Evolutionary conservation across 2,113 vertebrate genomes (phyloP).

Genomic region (Rhynchomys soricoides): DNA sequence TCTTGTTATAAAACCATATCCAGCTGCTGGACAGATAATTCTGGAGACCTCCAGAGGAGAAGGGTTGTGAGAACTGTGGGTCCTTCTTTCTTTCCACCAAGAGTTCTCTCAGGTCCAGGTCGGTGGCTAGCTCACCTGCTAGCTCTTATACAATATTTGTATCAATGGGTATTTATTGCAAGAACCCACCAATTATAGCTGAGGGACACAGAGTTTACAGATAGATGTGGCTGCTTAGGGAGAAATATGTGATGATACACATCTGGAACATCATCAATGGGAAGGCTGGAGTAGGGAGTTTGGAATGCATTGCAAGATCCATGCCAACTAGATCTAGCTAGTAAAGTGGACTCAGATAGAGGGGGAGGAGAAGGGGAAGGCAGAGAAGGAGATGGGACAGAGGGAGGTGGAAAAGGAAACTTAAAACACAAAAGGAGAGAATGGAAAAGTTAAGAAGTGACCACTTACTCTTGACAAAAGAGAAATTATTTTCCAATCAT

Average conservation of each 20-base stretch:
- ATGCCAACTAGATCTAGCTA: background rate
- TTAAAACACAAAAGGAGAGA: conserved; percentile 15
- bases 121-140: no score
- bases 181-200: background rate
- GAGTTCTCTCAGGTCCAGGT: background rate
- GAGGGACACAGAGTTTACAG: background rate
- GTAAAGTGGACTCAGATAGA: background rate
- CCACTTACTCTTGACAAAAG: background rate
- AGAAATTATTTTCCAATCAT: conserved; percentile 26
- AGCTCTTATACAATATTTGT: background rate
- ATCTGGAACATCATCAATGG: background rate
- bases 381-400: accelerated
- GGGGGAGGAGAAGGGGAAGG: accelerated
- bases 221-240: background rate
- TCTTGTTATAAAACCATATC: background rate
- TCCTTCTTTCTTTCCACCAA: background rate
- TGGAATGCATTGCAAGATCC: background rate
- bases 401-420: background rate
- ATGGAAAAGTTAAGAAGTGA: background rate
- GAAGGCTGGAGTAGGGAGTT: background rate
- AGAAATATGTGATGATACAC: background rate
- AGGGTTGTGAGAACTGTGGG: background rate
- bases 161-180: background rate
- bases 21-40: background rate
- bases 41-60: background rate